phyloP scores from a whole-genome alignment of 1,140 invertebrate genomes.

The Drosophila grimshawi region DNA sequence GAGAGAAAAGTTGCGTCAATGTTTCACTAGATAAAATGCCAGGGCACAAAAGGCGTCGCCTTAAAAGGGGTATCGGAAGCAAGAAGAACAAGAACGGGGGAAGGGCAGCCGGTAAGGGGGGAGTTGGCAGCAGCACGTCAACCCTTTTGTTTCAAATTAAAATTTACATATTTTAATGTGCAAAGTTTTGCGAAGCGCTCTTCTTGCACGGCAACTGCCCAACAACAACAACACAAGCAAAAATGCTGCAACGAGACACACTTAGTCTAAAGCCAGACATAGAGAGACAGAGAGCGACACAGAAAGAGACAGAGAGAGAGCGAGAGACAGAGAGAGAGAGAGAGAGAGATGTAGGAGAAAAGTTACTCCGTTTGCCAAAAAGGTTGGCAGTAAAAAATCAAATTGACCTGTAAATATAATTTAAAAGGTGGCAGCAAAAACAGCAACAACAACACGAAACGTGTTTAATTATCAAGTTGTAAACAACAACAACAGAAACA shows the following conservation, averaged over 20 bases:
- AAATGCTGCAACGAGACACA: constrained; percentile 22
- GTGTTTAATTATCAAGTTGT: constrained; percentile 83
- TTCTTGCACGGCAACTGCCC: constrained; percentile 35
- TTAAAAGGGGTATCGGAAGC: not conserved
- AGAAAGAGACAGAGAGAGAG: not conserved
- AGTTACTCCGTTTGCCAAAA: constrained; percentile 48
- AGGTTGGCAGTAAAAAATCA: constrained; percentile 73
- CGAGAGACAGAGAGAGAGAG: not conserved
- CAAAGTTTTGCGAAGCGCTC: constrained; percentile 66
- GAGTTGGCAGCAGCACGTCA: constrained; percentile 58
- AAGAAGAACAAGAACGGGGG: not conserved
- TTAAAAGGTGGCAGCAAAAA: constrained; percentile 67
- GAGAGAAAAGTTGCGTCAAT: constrained; percentile 67
- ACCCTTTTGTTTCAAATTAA: constrained; percentile 83
- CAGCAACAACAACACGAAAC: constrained; percentile 50
- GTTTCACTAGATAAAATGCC: constrained; percentile 77
- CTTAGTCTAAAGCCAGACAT: constrained; percentile 6
- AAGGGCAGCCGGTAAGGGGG: too few species aligned
- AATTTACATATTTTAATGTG: constrained; percentile 84
- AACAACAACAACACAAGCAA: constrained; percentile 31
- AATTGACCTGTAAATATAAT: constrained; percentile 83
- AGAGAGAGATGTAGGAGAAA: constrained; percentile 10
- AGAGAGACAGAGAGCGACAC: too few species aligned
- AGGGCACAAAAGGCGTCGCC: constrained; percentile 37
- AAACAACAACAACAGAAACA: constrained; percentile 69